These are phyloP conservation scores for Hirudo medicinalis DNA, from an alignment of 1,140 invertebrate species.

Conservation along the genomic window DNA sequence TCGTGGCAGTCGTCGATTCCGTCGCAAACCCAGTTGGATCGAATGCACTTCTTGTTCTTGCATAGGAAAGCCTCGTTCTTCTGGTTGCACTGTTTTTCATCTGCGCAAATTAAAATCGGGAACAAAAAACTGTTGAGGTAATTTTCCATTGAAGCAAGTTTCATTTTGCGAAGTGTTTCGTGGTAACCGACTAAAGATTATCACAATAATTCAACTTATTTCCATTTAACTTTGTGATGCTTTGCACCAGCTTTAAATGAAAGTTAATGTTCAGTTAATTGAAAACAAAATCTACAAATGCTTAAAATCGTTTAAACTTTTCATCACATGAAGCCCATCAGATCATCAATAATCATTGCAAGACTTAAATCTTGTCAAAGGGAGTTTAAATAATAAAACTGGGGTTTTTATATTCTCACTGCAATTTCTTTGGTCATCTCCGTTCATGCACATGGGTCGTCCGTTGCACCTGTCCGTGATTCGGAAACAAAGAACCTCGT, in stretches of 20 bases:
- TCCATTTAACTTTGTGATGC: too few species aligned
- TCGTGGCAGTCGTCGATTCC: conserved; percentile 14
- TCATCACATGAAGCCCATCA: not conserved
- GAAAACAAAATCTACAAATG: not conserved
- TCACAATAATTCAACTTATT: too few species aligned
- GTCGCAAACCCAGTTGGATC: conserved; percentile 15
- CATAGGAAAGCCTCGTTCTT: not conserved
- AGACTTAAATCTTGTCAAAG: not conserved
- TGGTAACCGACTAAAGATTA: too few species aligned
- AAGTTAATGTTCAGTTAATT: too few species aligned
- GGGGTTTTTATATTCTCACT: not conserved
- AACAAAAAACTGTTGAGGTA: too few species aligned
- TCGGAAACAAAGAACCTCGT: not conserved
- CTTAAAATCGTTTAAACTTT: not conserved
- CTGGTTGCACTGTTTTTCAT: not conserved
- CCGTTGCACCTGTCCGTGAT: not conserved
- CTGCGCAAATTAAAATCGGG: not conserved
- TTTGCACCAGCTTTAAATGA: too few species aligned
- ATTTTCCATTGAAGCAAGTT: too few species aligned
- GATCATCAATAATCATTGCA: not conserved
- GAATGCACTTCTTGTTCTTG: conserved; percentile 15
- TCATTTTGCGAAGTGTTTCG: too few species aligned
- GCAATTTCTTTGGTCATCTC: not conserved
- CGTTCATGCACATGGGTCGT: not conserved
- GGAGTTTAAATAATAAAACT: too few species aligned